A percentile compares a stretch with the other conserved stretches of the same genome.
Evolutionary conservation across 2,113 vertebrate genomes (phyloP).

Genomic region (Scophthalmus maximus): DNA sequence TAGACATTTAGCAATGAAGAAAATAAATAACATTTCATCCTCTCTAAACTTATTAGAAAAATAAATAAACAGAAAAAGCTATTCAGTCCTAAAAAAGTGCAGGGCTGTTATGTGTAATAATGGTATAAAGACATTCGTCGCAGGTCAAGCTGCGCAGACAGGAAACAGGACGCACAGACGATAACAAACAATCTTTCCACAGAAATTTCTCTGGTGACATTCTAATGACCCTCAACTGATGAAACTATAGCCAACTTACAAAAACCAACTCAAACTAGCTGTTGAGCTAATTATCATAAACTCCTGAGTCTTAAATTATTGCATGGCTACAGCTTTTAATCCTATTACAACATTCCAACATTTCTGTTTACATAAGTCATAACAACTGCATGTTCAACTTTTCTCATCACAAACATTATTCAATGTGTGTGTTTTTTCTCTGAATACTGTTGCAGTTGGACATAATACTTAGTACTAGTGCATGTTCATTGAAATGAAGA

Average conservation of each 20-base stretch:
- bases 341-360: slow-evolving; percentile 57
- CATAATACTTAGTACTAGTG: slow-evolving; percentile 32
- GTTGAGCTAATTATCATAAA: slow-evolving; percentile 48
- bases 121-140: background rate
- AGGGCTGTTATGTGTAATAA: slow-evolving; percentile 16
- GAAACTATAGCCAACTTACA: slow-evolving; percentile 20
- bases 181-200: slow-evolving; percentile 9
- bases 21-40: slow-evolving; percentile 64
- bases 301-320: slow-evolving; percentile 21
- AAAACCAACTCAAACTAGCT: slow-evolving; percentile 26
- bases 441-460: slow-evolving; percentile 15
- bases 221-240: slow-evolving; percentile 1
- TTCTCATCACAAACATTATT: slow-evolving; percentile 6
- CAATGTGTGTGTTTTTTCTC: background rate
- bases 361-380: slow-evolving; percentile 38
- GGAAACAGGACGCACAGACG: slow-evolving; percentile 9
- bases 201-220: slow-evolving; percentile 21
- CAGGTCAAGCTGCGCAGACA: background rate
- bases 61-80: slow-evolving; percentile 53
- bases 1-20: slow-evolving; percentile 24
- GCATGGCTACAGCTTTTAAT: slow-evolving; percentile 30
- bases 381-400: slow-evolving; percentile 4
- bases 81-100: slow-evolving; percentile 47
- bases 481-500: slow-evolving; percentile 8
- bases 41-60: slow-evolving; percentile 16